Evolutionary conservation across 2,888 invertebrate genomes (phyloP).

Genomic region (Hirtodrosophila trivittata): DNA sequence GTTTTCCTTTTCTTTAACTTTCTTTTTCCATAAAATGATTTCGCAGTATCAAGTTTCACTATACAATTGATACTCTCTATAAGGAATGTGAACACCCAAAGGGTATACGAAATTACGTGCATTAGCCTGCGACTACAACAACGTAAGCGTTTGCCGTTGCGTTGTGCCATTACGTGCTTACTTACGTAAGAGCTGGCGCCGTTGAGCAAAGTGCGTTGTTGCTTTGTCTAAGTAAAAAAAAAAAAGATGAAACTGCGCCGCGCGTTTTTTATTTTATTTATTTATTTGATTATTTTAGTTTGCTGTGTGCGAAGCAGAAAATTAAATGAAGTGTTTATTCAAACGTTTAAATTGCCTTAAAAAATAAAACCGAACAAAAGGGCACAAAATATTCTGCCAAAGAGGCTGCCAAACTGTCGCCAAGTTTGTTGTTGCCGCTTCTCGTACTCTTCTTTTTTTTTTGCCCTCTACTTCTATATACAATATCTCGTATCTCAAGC

Average conservation of each 20-base stretch:
- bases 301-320: constrained; percentile 50
- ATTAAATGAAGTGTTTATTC: constrained; percentile 79
- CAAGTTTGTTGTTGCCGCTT: constrained; percentile 51
- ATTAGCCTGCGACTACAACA: constrained; percentile 30
- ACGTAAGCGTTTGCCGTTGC: constrained; percentile 26
- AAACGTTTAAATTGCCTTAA: constrained; percentile 74
- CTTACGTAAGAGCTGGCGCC: constrained; percentile 66
- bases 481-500: constrained; percentile 16
- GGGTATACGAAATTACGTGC: constrained; percentile 29
- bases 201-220: constrained; percentile 57
- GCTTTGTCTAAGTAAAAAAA: constrained; percentile 24
- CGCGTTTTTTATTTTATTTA: constrained; percentile 48
- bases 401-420: constrained; percentile 74
- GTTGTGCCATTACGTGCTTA: constrained; percentile 62
- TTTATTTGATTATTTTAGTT: constrained; percentile 72
- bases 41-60: too few species aligned
- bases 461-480: too few species aligned
- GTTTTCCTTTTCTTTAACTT: too few species aligned
- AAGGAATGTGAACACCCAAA: too few species aligned
- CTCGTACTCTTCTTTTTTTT: constrained; percentile 1
- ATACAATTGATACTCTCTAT: too few species aligned
- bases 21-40: too few species aligned
- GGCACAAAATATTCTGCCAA: constrained; percentile 51
- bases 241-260: constrained; percentile 22
- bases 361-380: constrained; percentile 28